Conservation (phyloP, 2,113 vertebrate genomes). For the Brachyistius frenatus region DNA sequence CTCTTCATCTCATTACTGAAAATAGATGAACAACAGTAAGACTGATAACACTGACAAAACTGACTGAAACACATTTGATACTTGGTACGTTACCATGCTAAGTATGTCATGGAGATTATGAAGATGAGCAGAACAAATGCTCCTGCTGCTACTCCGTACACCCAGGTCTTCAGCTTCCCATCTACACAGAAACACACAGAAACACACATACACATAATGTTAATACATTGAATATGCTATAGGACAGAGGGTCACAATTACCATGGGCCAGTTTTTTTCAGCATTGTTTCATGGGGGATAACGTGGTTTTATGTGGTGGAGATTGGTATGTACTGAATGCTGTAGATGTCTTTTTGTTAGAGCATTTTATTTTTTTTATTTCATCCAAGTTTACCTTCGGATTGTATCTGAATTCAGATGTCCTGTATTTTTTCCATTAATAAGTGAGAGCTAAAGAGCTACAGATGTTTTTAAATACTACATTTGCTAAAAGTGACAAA, state of each 20-base stretch:
- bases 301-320: too few relatives aligned
- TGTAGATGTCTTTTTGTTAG: too few relatives aligned
- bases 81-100: slow-evolving; percentile 94
- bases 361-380: too few relatives aligned
- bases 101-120: slow-evolving; percentile 98
- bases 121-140: slow-evolving; percentile 96
- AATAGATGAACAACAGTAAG: neutral
- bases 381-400: too few relatives aligned
- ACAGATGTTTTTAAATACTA: too few relatives aligned
- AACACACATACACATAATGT: neutral
- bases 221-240: neutral
- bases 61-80: neutral
- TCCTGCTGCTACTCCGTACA: slow-evolving; percentile 97
- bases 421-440: too few relatives aligned
- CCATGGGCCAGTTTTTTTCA: neutral
- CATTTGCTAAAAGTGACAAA: too few relatives aligned
- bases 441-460: too few relatives aligned
- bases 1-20: slow-evolving; percentile 49
- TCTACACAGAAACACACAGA: slow-evolving; percentile 81
- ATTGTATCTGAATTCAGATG: too few relatives aligned
- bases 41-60: neutral
- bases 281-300: neutral
- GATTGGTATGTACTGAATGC: too few relatives aligned
- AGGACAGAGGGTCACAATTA: neutral
- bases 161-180: slow-evolving; percentile 98